phyloP scores from a whole-genome alignment of 1,140 invertebrate genomes.

The Lucilia sericata region DNA sequence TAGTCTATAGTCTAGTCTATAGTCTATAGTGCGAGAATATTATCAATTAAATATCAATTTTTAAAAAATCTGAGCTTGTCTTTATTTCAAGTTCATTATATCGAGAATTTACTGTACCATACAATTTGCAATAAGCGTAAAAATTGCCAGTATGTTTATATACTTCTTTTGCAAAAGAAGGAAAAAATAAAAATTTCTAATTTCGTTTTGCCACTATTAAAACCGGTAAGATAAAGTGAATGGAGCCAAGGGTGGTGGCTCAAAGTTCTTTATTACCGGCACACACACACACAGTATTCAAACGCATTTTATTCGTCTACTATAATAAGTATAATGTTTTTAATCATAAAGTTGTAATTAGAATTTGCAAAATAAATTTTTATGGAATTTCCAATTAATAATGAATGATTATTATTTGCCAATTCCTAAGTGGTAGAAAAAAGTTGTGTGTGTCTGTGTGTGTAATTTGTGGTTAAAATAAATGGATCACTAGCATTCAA shows the following conservation, averaged over 20 bases:
- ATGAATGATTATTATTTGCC: slow-evolving; percentile 24
- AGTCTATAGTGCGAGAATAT: no score
- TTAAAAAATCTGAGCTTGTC: no score
- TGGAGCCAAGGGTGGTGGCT: not conserved
- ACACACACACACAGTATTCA: not conserved
- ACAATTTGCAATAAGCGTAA: not conserved
- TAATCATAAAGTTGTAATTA: slow-evolving; percentile 27
- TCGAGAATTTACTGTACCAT: no score
- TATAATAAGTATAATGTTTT: not conserved
- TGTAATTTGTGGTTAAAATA: slow-evolving; percentile 1
- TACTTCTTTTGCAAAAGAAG: not conserved
- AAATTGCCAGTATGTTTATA: not conserved
- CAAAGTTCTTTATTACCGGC: not conserved
- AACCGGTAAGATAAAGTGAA: not conserved
- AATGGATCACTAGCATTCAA: slow-evolving; percentile 17
- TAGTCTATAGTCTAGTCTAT: no score
- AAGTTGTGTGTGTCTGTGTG: not conserved
- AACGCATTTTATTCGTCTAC: no score
- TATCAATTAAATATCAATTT: no score
- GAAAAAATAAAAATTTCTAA: not conserved
- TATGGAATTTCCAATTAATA: slow-evolving; percentile 27
- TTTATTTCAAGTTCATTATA: no score
- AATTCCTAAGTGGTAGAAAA: not conserved
- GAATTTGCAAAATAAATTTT: slow-evolving; percentile 6
- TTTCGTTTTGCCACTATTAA: not conserved